Base-by-base conservation (phyloP, 1,140 invertebrate species). In the Drosophila lacertosa region DNA sequence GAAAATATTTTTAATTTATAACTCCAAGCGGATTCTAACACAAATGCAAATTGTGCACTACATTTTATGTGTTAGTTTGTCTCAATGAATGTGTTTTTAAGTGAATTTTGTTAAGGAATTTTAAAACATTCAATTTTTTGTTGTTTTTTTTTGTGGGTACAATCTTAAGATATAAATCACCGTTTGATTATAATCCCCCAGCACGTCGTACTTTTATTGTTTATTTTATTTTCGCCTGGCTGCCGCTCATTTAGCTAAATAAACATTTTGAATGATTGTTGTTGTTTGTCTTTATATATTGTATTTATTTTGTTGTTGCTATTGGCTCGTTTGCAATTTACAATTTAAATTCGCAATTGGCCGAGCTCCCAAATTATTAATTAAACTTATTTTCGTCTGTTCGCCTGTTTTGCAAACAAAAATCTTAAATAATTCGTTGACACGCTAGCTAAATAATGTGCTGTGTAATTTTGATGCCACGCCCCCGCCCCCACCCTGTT, bases 291-390 rank as follows among this genome's bases (percentile, higher is more conserved):
- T 32, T 24, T 20, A 22, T 39, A 37, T 37, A 10, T 16, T 20
- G 4, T 18, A 13, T 39, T 58, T 68, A 15, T 29, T 7, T 32
- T 47, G 22, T 58, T 51, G 35, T 42, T 50, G 33, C 15, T n/a
- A n/a, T 54, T 54, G 18, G 26, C 50, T 35, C 1, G 50, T 55
- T 45, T 24, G 39, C 29, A 55, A 54, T 55, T 71, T 73, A 44
- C 67, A 77, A 82, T 59, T 77, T 82, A 32, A 67, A 55, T 73
- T 33, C 63, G 48, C 58, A 77, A 73, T 77, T 81, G 77, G 73
- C 62, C 51, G 57, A 58, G 62, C 26, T 65, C 62, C 67, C 77
- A 72, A 51, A 73, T 68, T 77, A 68, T 82, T 64, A 82, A 77
- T 82, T 64, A 64, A 63, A 47, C 32, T 67, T 72, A 76, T 72